A percentile compares a stretch with the other conserved stretches of the same genome.
These are phyloP conservation scores for Ammodytes dubius DNA, from an alignment of 2,113 vertebrate species.

Conservation along the genomic window DNA sequence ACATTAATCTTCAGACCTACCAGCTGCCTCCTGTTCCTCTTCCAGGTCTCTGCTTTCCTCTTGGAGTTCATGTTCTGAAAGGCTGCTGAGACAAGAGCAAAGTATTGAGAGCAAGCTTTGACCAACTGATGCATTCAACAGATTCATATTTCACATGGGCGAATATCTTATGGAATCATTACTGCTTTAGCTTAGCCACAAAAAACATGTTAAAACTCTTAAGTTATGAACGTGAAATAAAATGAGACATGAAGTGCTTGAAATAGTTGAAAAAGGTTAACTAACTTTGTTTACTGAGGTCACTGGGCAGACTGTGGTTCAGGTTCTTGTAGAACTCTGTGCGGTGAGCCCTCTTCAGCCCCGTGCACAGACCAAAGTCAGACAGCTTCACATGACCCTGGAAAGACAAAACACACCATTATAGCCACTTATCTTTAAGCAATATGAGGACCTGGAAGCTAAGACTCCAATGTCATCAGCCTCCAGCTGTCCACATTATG, in stretches of 20 bases:
- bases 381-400: constrained; percentile 98
- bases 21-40: constrained; percentile 95
- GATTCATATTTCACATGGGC: neutral
- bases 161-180: neutral
- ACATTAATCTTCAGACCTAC: constrained; percentile 80
- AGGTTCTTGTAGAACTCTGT: constrained; percentile 98
- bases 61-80: constrained; percentile 99
- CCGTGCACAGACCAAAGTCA: constrained; percentile 97
- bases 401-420: constrained; percentile 31
- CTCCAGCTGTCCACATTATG: neutral
- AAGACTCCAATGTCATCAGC: neutral
- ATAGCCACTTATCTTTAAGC: neutral
- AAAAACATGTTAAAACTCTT: neutral
- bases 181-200: neutral
- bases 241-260: neutral
- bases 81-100: constrained; percentile 73
- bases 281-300: constrained; percentile 93
- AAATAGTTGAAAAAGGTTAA: constrained; percentile 32
- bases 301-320: constrained; percentile 96
- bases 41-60: constrained; percentile 99
- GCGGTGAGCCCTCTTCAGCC: constrained; percentile 96
- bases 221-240: neutral
- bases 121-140: neutral
- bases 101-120: neutral
- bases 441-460: neutral